phyloP scores from a whole-genome alignment of 2,797 vertebrate genomes.

The Fundulus diaphanus region DNA sequence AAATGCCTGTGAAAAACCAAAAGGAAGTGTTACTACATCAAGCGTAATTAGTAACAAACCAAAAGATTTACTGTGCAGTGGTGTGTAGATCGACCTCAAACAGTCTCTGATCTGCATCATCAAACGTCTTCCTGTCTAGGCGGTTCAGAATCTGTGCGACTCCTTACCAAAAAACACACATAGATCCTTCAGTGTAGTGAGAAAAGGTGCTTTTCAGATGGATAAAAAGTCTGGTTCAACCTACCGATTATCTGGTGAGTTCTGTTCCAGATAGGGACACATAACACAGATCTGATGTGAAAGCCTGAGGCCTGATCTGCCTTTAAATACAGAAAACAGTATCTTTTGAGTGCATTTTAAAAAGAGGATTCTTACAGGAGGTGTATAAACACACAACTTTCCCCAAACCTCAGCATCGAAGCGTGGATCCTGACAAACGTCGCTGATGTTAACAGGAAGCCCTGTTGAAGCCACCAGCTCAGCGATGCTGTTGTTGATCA shows the following conservation, averaged over 20 bases:
- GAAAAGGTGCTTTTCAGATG: background rate
- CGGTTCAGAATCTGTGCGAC: conserved; percentile 86
- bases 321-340: conserved; percentile 52
- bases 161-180: conserved; percentile 64
- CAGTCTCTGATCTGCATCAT: conserved; percentile 84
- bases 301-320: conserved; percentile 84
- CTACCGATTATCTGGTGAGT: conserved; percentile 86
- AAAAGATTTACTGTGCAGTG: background rate
- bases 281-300: conserved; percentile 85
- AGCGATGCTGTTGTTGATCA: conserved; percentile 89
- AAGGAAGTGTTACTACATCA: background rate
- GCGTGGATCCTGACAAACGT: conserved; percentile 86
- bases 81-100: conserved; percentile 78
- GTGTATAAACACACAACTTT: background rate
- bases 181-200: background rate
- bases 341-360: background rate
- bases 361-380: background rate
- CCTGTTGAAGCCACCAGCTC: conserved; percentile 87
- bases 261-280: conserved; percentile 86
- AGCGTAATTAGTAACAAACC: background rate
- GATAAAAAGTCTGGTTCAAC: conserved; percentile 26
- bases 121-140: conserved; percentile 84
- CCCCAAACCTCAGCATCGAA: conserved; percentile 82
- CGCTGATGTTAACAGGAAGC: conserved; percentile 86
- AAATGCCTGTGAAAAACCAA: conserved; percentile 74